Base-by-base conservation (phyloP, 1,140 invertebrate species). In the Bombyx mandarina region DNA sequence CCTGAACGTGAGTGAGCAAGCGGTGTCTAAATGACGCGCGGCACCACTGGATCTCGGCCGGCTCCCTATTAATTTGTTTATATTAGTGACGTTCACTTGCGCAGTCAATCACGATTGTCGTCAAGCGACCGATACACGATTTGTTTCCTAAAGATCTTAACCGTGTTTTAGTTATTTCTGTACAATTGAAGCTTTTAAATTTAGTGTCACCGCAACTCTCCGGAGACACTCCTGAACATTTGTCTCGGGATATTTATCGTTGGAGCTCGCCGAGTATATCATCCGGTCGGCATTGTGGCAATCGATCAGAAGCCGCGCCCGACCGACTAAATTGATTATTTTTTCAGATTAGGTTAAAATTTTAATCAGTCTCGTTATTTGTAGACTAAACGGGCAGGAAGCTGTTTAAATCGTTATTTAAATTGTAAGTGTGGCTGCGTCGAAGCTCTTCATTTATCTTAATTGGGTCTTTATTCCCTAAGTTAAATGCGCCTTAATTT, bases 121-220 rank as follows among this genome's bases (percentile, higher is more conserved):
- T 78, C 83, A 74, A 73, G 64, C 78, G 74, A 69, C 75, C 83
- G 78, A 84, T 82, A 75, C 69, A 73, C 81, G 79, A 86, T 86
- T 81, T 83, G 83, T 86, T 86, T 84, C 79, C 77, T 67, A 83
- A 83, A 83, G 81, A 84, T 84, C 81, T 83, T 83, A 84, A 84
- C 83, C 83, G 79, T 84, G 81, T 86, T 83, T 77, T 71, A 69
- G 79, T 81, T 84, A 84, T 86, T 86, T 83, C 79, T 77, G 83
- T 86, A 83, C 83, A 82, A 84, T 86, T 79, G 80, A 82, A 75
- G 81, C 81, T 82, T 84, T 83, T 83, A 84, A 86, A 86, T 86
- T 79, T 78, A 83, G 78, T 86, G 81, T 84, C 81, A 79, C 81
- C 80, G 79, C 81, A 77, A 77, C 76, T 82, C 81, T 75, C 81